phyloP scores from a whole-genome alignment of 2,797 vertebrate species.

The Paguma larvata region DNA sequence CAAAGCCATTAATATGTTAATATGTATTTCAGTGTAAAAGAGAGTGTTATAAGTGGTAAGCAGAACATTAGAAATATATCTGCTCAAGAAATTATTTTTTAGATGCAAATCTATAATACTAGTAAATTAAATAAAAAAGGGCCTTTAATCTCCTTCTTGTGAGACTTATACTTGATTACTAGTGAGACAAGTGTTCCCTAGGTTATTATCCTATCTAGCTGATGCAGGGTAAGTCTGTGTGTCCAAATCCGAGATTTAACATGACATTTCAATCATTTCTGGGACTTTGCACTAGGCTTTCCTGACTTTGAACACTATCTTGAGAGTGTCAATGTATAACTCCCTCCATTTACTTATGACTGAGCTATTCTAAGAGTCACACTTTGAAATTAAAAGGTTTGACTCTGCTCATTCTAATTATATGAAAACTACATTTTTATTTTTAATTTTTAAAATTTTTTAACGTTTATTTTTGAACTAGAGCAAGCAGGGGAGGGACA shows the following conservation, averaged over 20 bases:
- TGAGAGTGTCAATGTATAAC: not conserved
- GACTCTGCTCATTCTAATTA: not conserved
- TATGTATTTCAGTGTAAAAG: not conserved
- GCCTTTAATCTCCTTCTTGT: not conserved
- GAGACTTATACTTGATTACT: not conserved
- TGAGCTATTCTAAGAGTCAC: not conserved
- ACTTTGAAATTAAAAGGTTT: not conserved
- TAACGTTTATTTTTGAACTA: too few relatives aligned
- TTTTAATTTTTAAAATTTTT: not conserved
- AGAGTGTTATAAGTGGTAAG: not conserved
- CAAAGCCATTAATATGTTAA: not conserved
- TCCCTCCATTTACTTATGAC: not conserved
- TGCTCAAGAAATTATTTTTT: not conserved
- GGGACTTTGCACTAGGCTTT: not conserved
- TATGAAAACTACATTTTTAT: not conserved
- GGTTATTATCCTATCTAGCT: not conserved
- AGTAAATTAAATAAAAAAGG: not conserved
- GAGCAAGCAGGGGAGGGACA: too few relatives aligned
- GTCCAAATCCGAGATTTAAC: not conserved
- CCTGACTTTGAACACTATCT: not conserved
- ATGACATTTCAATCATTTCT: not conserved
- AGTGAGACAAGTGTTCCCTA: not conserved
- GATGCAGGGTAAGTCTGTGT: not conserved
- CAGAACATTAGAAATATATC: not conserved
- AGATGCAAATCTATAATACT: not conserved